Conservation (phyloP, 2,888 invertebrate species). For the Apamea epomidion region DNA sequence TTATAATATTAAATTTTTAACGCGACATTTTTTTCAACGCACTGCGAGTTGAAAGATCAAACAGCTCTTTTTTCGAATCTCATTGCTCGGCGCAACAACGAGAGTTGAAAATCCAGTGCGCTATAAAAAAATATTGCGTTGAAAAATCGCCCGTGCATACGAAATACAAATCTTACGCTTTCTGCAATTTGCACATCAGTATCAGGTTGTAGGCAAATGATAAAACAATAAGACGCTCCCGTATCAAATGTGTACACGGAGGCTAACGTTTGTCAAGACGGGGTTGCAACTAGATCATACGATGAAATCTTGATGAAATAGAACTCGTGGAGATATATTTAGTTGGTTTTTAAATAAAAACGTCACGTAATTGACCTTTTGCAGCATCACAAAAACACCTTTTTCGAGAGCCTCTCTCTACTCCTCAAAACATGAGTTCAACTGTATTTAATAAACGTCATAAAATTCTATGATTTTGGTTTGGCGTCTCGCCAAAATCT, state of each 20-base stretch:
- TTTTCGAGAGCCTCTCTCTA: no score
- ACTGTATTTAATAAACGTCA: no score
- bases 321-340: no score
- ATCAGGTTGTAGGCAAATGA: background rate
- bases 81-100: background rate
- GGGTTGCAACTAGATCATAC: background rate
- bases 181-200: background rate
- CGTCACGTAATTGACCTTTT: no score
- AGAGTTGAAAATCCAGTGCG: background rate
- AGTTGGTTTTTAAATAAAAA: no score
- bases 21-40: background rate
- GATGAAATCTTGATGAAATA: no score
- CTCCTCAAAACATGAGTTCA: no score
- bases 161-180: background rate
- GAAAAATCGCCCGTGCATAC: background rate
- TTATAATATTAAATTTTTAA: background rate
- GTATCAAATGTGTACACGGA: background rate
- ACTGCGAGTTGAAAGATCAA: background rate
- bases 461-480: no score
- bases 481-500: no score
- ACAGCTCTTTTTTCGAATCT: background rate
- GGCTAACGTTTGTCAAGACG: background rate
- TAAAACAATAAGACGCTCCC: background rate
- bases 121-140: background rate
- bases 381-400: no score